These are phyloP conservation scores for Leptinotarsa rubiginosa DNA, from an alignment of 2,888 invertebrate species.

Conservation along the genomic window DNA sequence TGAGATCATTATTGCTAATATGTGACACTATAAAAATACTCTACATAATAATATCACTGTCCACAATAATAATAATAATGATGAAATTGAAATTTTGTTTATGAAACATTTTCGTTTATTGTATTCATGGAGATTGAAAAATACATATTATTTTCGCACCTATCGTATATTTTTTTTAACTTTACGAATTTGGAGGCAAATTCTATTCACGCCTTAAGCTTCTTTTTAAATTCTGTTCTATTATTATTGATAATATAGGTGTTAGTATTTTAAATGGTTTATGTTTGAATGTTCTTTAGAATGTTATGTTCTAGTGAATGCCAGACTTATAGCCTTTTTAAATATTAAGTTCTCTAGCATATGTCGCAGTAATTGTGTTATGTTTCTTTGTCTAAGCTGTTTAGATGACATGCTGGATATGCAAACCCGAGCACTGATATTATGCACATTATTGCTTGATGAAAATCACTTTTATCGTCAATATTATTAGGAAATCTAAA, in stretches of 20 bases:
- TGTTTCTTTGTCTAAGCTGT: conserved; percentile 1
- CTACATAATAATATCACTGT: no score
- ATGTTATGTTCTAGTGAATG: conserved; percentile 19
- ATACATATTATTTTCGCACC: no score
- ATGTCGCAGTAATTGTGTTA: background rate
- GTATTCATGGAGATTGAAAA: no score
- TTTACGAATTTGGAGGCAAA: background rate
- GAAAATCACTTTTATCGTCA: background rate
- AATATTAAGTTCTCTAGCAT: conserved; percentile 8
- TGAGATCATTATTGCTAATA: no score
- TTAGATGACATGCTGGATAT: conserved; percentile 1
- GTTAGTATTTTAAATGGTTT: conserved; percentile 13
- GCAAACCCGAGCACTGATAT: conserved; percentile 5
- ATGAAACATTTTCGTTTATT: no score
- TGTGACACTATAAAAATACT: no score
- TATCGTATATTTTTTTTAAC: no score
- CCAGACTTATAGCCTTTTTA: conserved; percentile 9
- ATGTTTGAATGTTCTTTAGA: conserved; percentile 17
- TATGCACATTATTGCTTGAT: background rate
- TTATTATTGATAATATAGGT: background rate
- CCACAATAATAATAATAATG: no score
- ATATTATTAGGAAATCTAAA: background rate
- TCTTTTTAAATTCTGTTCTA: background rate
- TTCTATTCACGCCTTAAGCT: background rate
- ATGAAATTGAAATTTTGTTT: no score